A percentile compares a stretch with the other conserved stretches of the same genome.
These are phyloP conservation scores for Trilocha varians DNA, from an alignment of 2,888 invertebrate genomes.

Conservation along the genomic window DNA sequence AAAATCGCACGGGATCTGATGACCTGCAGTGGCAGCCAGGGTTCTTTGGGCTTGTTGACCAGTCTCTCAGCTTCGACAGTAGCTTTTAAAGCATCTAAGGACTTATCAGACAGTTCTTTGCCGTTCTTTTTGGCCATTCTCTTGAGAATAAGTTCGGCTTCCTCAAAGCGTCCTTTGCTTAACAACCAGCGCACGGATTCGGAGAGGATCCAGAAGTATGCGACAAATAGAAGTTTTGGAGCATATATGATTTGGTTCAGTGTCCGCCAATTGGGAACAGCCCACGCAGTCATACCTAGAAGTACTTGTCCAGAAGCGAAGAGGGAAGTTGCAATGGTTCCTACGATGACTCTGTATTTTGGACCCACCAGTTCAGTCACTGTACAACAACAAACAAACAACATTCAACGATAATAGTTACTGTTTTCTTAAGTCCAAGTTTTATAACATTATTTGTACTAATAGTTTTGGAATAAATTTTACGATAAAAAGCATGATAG, in stretches of 20 bases:
- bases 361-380: constrained; percentile 85
- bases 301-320: constrained; percentile 81
- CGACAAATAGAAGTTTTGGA: constrained; percentile 77
- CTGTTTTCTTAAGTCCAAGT: neutral
- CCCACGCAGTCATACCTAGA: constrained; percentile 79
- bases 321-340: constrained; percentile 78
- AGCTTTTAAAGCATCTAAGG: constrained; percentile 30
- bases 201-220: constrained; percentile 78
- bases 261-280: constrained; percentile 77
- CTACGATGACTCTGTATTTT: constrained; percentile 78
- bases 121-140: constrained; percentile 76
- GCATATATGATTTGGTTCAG: constrained; percentile 78
- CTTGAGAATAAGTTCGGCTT: constrained; percentile 75
- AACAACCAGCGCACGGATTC: constrained; percentile 86
- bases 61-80: constrained; percentile 35
- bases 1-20: constrained; percentile 38
- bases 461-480: neutral
- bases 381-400: constrained; percentile 33
- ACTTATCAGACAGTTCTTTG: constrained; percentile 41
- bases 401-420: too few relatives aligned
- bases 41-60: constrained; percentile 24
- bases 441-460: neutral
- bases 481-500: neutral
- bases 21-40: constrained; percentile 42
- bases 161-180: constrained; percentile 76